Conservation (phyloP, 2,113 vertebrate species). For the Sapajus apella region DNA sequence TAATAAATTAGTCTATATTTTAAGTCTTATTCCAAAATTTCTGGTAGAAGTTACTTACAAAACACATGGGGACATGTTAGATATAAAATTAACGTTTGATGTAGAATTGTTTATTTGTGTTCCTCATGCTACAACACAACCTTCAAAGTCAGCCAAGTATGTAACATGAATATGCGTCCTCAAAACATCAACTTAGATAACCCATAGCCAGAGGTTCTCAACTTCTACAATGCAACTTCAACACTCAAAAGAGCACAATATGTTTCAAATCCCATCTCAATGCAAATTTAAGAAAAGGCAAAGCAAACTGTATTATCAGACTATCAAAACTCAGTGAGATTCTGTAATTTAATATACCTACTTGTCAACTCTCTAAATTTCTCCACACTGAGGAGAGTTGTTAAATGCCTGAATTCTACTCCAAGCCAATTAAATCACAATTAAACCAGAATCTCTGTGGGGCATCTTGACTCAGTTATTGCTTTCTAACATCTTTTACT, state of each 20-base stretch:
- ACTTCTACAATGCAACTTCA: not conserved
- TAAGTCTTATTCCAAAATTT: conserved; percentile 42
- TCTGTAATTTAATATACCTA: not conserved
- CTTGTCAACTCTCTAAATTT: conserved; percentile 27
- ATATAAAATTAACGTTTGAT: conserved; percentile 39
- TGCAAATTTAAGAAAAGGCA: conserved; percentile 34
- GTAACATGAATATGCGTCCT: conserved; percentile 41
- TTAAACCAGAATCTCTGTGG: conserved; percentile 1
- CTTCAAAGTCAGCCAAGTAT: conserved; percentile 53
- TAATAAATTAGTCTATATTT: conserved; percentile 5
- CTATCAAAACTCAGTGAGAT: not conserved
- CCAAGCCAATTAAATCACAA: not conserved
- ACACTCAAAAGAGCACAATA: conserved; percentile 1
- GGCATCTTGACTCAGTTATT: not conserved
- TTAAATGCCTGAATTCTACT: not conserved
- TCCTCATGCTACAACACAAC: conserved; percentile 43
- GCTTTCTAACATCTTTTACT: not conserved
- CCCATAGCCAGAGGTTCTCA: not conserved
- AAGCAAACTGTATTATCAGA: conserved; percentile 37
- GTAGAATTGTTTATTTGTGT: conserved; percentile 60
- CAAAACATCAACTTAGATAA: conserved; percentile 24
- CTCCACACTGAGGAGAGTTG: not conserved
- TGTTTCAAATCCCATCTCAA: conserved; percentile 21
- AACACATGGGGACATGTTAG: conserved; percentile 28
- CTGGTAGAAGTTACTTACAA: not conserved